These are phyloP conservation scores for Melopsittacus undulatus DNA, from an alignment of 2,797 vertebrate species.

Conservation along the genomic window DNA sequence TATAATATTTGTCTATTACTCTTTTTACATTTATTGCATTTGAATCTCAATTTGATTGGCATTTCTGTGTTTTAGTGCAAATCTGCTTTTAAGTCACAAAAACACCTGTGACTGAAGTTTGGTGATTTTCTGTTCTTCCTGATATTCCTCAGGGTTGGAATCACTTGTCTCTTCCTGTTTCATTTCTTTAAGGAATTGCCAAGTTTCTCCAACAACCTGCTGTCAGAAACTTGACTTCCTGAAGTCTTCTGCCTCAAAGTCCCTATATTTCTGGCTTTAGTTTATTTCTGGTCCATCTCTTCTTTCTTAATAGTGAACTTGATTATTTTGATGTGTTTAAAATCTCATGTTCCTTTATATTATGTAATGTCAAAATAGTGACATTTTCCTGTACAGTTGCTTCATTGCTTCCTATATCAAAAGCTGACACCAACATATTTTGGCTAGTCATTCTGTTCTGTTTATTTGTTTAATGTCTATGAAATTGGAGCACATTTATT, in stretches of 20 bases:
- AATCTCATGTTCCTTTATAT: background rate
- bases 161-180: background rate
- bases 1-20: background rate
- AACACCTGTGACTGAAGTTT: background rate
- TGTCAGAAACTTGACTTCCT: background rate
- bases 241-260: background rate
- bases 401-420: background rate
- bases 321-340: background rate
- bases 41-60: background rate
- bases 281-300: background rate
- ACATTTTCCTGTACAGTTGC: background rate
- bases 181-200: background rate
- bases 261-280: background rate
- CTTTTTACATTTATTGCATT: background rate
- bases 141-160: background rate
- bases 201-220: background rate
- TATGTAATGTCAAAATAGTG: background rate
- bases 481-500: background rate
- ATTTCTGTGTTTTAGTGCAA: background rate
- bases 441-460: background rate
- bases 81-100: background rate
- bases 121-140: background rate
- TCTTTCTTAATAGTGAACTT: background rate
- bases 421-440: background rate
- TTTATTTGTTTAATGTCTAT: background rate